Conservation (phyloP, 2,797 vertebrate species). For the Phataginus tetradactyla region DNA sequence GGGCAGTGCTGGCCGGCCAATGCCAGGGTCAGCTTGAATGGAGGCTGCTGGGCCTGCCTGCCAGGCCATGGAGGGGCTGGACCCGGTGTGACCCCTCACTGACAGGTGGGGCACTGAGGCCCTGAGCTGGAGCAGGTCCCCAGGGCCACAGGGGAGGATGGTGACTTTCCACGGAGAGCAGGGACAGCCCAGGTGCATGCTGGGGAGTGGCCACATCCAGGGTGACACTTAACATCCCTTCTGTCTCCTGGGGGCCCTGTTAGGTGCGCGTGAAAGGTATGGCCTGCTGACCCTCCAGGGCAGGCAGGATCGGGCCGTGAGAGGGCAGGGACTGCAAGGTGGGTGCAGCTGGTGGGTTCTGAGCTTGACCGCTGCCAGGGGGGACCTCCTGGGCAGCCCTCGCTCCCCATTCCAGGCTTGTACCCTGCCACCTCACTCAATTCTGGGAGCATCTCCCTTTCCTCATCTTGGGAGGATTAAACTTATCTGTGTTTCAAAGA, state of each 20-base stretch:
- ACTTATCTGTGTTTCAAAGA: not conserved
- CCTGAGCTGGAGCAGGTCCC: not conserved
- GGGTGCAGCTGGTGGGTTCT: rapidly evolving
- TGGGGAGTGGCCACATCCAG: not conserved
- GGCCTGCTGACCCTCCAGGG: too few species aligned
- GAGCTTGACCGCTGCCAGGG: not conserved
- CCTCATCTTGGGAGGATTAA: not conserved
- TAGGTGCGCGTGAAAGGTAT: not conserved
- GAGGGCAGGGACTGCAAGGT: rapidly evolving
- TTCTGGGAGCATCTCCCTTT: not conserved
- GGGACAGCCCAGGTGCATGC: not conserved
- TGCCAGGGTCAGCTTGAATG: not conserved
- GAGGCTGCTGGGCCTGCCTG: too few species aligned
- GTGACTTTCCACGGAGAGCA: not conserved
- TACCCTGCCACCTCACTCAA: not conserved
- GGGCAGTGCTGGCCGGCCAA: not conserved
- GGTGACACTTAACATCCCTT: not conserved
- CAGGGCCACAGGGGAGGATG: not conserved
- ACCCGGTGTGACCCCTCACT: not conserved
- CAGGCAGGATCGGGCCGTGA: not conserved
- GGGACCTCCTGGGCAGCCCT: too few species aligned
- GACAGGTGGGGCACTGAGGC: not conserved
- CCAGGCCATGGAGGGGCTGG: too few species aligned
- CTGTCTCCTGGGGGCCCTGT: rapidly evolving
- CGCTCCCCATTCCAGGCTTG: not conserved